These are phyloP conservation scores for Drosophila nebulosa DNA, from an alignment of 1,140 invertebrate genomes.

Conservation along the genomic window DNA sequence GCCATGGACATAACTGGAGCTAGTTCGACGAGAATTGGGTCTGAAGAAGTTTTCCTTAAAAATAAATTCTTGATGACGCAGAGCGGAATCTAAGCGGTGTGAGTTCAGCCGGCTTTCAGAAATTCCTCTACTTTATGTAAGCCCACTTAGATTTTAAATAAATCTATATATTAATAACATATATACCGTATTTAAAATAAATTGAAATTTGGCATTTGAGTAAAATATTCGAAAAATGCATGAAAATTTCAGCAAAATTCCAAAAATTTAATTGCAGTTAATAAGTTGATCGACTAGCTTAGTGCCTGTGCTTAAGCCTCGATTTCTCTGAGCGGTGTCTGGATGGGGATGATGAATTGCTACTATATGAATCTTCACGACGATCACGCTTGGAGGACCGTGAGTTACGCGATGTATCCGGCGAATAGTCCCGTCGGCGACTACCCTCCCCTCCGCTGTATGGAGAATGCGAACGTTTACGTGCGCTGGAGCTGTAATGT, in stretches of 20 bases:
- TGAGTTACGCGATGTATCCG: conserved; percentile 35
- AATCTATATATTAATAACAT: conserved; percentile 50
- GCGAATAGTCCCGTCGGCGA: conserved; percentile 34
- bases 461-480: conserved; percentile 72
- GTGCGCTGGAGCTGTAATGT: conserved; percentile 26
- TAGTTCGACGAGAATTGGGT: conserved; percentile 10
- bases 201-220: conserved; percentile 4
- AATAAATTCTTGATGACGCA: conserved; percentile 20
- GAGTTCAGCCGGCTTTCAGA: conserved; percentile 24
- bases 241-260: background rate
- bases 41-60: conserved; percentile 57
- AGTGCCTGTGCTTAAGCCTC: conserved; percentile 71
- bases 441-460: conserved; percentile 41
- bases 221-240: background rate
- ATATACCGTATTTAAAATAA: conserved; percentile 45
- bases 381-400: conserved; percentile 64
- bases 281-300: background rate
- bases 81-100: conserved; percentile 35
- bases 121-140: conserved; percentile 4
- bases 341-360: conserved; percentile 27
- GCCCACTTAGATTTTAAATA: conserved; percentile 30
- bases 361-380: conserved; percentile 21
- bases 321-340: conserved; percentile 61
- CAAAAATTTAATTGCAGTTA: background rate
- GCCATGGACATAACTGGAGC: conserved; percentile 1